A percentile compares a stretch with the other conserved stretches of the same genome.
Conservation (phyloP, 2,113 vertebrate species). For the Sylvietta virens region DNA sequence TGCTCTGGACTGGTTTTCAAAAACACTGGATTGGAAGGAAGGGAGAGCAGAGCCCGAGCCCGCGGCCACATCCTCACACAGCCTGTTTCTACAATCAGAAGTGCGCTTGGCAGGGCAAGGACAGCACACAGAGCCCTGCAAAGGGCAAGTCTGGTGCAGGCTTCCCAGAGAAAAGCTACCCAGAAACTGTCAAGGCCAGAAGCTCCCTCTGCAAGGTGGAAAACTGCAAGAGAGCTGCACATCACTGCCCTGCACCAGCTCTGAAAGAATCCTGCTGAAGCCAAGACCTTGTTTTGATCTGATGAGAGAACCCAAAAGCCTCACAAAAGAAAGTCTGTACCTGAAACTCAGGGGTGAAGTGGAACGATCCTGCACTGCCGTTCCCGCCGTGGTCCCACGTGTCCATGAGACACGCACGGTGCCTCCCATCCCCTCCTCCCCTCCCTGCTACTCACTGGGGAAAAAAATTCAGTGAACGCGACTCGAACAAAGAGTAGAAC, state of each 20-base stretch:
- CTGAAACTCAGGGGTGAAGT: fast-evolving
- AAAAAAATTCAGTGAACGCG: background rate
- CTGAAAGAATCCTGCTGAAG: background rate
- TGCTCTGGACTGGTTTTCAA: background rate
- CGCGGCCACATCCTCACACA: fast-evolving
- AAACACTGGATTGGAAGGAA: background rate
- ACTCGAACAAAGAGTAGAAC: slow-evolving; percentile 37
- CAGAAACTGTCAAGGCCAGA: background rate
- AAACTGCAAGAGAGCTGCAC: background rate
- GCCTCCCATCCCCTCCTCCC: background rate
- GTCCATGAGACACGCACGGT: background rate
- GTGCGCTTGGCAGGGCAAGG: background rate
- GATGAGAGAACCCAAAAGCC: background rate
- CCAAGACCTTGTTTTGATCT: background rate
- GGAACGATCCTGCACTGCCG: fast-evolving
- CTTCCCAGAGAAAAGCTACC: background rate
- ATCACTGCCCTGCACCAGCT: background rate
- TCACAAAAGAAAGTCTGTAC: background rate
- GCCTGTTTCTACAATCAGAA: background rate
- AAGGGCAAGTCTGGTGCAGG: background rate
- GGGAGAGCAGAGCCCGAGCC: background rate
- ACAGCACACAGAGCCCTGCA: no score
- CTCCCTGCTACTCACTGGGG: background rate
- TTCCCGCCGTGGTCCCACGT: background rate
- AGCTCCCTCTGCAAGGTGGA: background rate